phyloP scores from a whole-genome alignment of 2,888 invertebrate species.

The Pristionchus maxplancki region DNA sequence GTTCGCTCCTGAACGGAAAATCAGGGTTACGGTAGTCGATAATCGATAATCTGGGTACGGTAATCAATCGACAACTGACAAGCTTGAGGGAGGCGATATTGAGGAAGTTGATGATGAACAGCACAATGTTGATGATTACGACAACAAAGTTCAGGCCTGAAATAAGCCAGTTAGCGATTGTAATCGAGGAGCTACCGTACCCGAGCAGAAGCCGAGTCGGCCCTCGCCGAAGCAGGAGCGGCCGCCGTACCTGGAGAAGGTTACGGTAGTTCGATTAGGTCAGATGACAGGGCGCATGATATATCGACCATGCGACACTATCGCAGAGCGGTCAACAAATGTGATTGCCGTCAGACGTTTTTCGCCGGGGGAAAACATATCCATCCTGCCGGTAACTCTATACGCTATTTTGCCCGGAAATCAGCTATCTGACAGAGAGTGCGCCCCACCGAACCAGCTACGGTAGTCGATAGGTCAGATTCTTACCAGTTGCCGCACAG shows the following conservation, averaged over 20 bases:
- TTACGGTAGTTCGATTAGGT: not conserved
- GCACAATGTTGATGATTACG: constrained; percentile 69
- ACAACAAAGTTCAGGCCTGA: constrained; percentile 66
- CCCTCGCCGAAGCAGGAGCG: constrained; percentile 70
- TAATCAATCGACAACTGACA: constrained; percentile 55
- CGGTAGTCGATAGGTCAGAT: not conserved
- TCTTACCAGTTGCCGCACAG: constrained; percentile 69
- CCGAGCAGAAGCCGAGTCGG: constrained; percentile 68
- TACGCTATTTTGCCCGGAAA: not conserved
- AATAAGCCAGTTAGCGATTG: not conserved
- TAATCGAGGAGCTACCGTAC: not conserved
- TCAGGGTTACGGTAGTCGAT: not conserved
- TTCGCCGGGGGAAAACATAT: not conserved
- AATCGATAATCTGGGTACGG: not conserved
- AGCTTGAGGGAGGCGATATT: constrained; percentile 69
- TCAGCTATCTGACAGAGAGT: not conserved
- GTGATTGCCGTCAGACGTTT: too few species aligned
- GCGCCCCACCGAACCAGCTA: not conserved
- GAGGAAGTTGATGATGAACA: constrained; percentile 71
- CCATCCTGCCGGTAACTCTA: not conserved
- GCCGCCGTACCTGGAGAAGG: constrained; percentile 69
- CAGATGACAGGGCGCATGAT: not conserved
- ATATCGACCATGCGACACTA: not conserved
- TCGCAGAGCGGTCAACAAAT: not conserved
- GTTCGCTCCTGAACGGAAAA: constrained; percentile 61